A percentile compares a stretch with the other conserved stretches of the same genome.
Conservation (phyloP, 2,797 vertebrate species). For the Orientallactaga sibirica region DNA sequence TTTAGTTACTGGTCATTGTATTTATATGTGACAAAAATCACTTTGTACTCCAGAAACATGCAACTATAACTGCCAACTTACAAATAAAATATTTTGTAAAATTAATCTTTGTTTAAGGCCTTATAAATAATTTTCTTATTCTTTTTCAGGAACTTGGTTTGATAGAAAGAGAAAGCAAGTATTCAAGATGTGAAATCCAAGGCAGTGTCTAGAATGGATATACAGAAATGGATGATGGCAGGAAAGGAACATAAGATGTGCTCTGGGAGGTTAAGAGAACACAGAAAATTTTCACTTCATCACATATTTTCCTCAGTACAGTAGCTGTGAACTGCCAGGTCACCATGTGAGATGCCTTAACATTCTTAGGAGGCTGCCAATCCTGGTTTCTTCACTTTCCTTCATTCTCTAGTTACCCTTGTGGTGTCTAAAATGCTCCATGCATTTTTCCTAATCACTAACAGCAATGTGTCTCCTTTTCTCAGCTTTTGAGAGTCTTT, state of each 20-base stretch:
- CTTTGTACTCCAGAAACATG: background rate
- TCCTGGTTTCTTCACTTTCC: background rate
- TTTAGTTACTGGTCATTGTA: background rate
- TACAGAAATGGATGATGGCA: background rate
- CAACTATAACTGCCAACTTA: background rate
- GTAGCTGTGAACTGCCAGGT: background rate
- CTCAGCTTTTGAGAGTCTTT: background rate
- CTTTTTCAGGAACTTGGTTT: background rate
- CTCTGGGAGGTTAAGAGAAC: background rate
- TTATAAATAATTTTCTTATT: background rate
- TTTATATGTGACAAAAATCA: background rate
- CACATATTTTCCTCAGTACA: background rate
- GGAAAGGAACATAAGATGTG: background rate
- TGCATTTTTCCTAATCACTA: background rate
- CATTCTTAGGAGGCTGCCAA: background rate
- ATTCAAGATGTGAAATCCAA: too few species aligned
- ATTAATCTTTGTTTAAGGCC: background rate
- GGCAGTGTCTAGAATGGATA: background rate
- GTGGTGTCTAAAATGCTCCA: background rate
- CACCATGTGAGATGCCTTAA: background rate
- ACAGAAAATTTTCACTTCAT: background rate
- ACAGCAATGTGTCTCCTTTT: background rate
- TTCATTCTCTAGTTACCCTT: background rate
- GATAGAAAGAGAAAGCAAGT: background rate
- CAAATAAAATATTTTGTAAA: background rate